Evolutionary conservation across 2,113 vertebrate species (phyloP).

Genomic region (Marmota flaviventris): DNA sequence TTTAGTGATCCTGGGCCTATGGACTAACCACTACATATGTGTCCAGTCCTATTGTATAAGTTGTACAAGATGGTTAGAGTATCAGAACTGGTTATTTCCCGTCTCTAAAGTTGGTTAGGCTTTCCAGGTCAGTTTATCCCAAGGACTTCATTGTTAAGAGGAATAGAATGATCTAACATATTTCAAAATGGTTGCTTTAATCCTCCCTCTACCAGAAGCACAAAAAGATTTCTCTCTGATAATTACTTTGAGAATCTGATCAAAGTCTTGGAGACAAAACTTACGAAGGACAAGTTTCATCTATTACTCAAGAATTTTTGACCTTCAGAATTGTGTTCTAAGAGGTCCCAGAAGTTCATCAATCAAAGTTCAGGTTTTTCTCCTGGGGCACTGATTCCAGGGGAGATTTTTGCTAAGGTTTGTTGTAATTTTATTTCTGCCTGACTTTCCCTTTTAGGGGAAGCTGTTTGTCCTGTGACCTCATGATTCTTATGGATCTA

Average conservation of each 20-base stretch:
- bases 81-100: not conserved
- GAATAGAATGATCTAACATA: no score
- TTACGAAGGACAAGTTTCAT: no score
- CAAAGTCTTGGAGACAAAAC: not conserved
- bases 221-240: not conserved
- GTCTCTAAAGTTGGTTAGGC: not conserved
- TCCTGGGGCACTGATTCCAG: not conserved
- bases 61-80: not conserved
- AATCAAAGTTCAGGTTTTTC: not conserved
- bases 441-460: not conserved
- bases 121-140: not conserved
- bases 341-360: not conserved
- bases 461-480: not conserved
- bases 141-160: not conserved
- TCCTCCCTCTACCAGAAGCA: not conserved
- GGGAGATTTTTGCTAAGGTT: not conserved
- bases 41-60: not conserved
- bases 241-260: not conserved
- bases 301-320: not conserved
- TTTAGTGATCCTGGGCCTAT: not conserved
- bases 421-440: not conserved
- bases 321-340: not conserved
- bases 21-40: not conserved
- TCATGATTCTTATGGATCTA: no score
- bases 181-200: not conserved